Conservation (phyloP, 2,113 vertebrate genomes). For the Marmota flaviventris region DNA sequence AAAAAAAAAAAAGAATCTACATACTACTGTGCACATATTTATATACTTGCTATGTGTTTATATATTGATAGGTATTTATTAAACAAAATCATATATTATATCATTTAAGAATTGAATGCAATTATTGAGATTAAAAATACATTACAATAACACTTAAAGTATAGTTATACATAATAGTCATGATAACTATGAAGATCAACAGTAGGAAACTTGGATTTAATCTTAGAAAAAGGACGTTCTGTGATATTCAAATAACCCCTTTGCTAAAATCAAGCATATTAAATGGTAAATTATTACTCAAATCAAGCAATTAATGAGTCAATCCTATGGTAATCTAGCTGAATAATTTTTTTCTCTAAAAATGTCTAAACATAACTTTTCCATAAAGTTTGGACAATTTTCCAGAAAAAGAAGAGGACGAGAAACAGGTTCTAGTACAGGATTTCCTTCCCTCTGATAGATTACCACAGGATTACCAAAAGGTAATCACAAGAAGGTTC, state of each 20-base stretch:
- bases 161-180: not conserved
- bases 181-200: constrained; percentile 54
- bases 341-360: constrained; percentile 77
- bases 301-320: constrained; percentile 75
- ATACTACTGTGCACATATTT: not conserved
- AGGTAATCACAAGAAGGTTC: not conserved
- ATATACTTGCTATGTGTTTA: not conserved
- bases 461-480: not conserved
- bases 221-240: constrained; percentile 58
- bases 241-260: constrained; percentile 70
- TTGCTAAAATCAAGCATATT: constrained; percentile 64
- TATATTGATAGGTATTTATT: not conserved
- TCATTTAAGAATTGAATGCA: constrained; percentile 18
- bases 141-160: constrained; percentile 22
- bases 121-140: constrained; percentile 14
- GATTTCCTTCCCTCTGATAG: not conserved
- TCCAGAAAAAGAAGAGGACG: not conserved
- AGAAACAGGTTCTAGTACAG: not conserved
- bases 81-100: constrained; percentile 27
- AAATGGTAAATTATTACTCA: constrained; percentile 80
- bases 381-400: constrained; percentile 66
- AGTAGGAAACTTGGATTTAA: constrained; percentile 62
- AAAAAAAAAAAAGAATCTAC: not conserved
- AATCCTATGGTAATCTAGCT: constrained; percentile 63
- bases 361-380: constrained; percentile 67